Base-by-base conservation (phyloP, 1,140 invertebrate species). In the Drosophila tristis region DNA sequence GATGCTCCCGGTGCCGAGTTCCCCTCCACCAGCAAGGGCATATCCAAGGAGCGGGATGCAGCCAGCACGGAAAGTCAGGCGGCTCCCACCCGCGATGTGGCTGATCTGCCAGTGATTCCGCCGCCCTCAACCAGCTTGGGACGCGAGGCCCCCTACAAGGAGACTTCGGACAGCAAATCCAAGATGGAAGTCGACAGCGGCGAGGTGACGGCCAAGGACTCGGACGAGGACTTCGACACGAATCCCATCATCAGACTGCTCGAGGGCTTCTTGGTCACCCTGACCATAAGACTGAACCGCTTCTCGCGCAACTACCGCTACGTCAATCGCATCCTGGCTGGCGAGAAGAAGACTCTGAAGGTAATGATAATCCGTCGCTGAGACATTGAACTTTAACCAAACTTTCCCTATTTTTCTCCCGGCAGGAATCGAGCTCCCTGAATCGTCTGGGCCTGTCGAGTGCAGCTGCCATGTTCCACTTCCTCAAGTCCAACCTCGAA, bases 271-370 rank as follows among this genome's bases (percentile, higher is more conserved):
- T 94, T 98, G 87, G 96, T 98, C 13, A 97, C 97, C n/a, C 87
- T 97, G n/a, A 99, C 97, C 5, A 94, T 94, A 51, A 95, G 96
- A 66, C 93, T 99, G 39, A 98, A 99, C 93, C 94, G 94, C 70
- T 96, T 98, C 67, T 99, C 98, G 0, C 94, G 96, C 31, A 98
- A 99, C 92, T 99, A 99, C 93, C 94, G 98, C 79, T 98, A 98
- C 90, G 97, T 99, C 0, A 96, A 98, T 6, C 95, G 95, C 50
- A 95, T 96, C 15, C 92, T 97, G 25, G 94, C 94, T 0, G 93
- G 95, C 51, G 96, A 97, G 87, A 98, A 98, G 92, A 96, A 96
- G 91, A 91, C 95, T 56, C 93, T 98, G 2, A 99, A 98, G 94
- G 96, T 97, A 92, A 5, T 59, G 44, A 39, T 4, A 6, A 0